These are phyloP conservation scores for Erebia epiphron DNA, from an alignment of 2,888 invertebrate species.

Conservation along the genomic window DNA sequence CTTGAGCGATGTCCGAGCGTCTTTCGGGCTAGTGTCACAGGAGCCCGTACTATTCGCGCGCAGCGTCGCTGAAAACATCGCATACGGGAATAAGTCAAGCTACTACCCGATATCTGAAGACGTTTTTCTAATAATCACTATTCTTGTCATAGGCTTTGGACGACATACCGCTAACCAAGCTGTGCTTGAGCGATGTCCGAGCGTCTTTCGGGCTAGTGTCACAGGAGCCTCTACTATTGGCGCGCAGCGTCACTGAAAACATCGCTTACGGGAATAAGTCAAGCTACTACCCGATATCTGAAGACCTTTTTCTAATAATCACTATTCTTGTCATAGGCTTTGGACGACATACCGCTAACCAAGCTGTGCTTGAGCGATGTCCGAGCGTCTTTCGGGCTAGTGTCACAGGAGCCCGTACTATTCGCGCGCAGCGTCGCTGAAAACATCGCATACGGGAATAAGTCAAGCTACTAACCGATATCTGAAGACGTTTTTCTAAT, in stretches of 20 bases:
- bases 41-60: slow-evolving; percentile 95
- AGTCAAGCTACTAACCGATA: slow-evolving; percentile 28
- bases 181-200: slow-evolving; percentile 85
- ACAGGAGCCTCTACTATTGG: slow-evolving; percentile 96
- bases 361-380: slow-evolving; percentile 83
- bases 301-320: too few relatives aligned
- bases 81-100: slow-evolving; percentile 89
- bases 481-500: too few relatives aligned
- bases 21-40: slow-evolving; percentile 95
- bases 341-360: slow-evolving; percentile 77
- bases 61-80: slow-evolving; percentile 94
- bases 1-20: slow-evolving; percentile 86
- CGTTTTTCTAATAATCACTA: too few relatives aligned
- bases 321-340: slow-evolving; percentile 60
- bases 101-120: too few relatives aligned
- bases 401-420: slow-evolving; percentile 95
- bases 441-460: slow-evolving; percentile 97
- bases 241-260: slow-evolving; percentile 93
- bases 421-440: slow-evolving; percentile 94
- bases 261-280: slow-evolving; percentile 93
- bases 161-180: slow-evolving; percentile 69
- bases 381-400: slow-evolving; percentile 91
- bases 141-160: slow-evolving; percentile 75
- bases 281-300: slow-evolving; percentile 27
- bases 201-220: slow-evolving; percentile 94